A percentile compares a stretch with the other conserved stretches of the same genome.
Evolutionary conservation across 2,888 invertebrate species (phyloP).

Genomic region (Parasteatoda lunata): DNA sequence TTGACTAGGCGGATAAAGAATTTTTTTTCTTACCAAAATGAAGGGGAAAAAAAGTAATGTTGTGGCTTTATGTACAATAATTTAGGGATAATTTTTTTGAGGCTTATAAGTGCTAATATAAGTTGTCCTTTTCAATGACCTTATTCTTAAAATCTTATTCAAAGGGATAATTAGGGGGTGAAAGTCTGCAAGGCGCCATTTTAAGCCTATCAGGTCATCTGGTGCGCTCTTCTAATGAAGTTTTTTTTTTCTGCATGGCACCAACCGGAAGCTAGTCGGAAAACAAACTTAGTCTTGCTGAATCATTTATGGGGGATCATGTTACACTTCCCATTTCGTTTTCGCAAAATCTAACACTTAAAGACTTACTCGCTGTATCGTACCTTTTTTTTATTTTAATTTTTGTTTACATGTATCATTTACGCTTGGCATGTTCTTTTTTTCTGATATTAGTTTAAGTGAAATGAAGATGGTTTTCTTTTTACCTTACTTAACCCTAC

Average conservation of each 20-base stretch:
- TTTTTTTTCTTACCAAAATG: too few species aligned
- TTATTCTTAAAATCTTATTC: conserved; percentile 52
- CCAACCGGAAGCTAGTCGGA: conserved; percentile 37
- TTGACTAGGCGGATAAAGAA: too few species aligned
- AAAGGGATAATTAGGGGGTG: conserved; percentile 58
- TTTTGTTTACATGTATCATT: too few species aligned
- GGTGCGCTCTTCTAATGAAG: conserved; percentile 38
- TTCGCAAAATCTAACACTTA: neutral
- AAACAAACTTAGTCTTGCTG: conserved; percentile 16
- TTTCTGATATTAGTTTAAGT: too few species aligned
- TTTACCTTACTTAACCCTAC: too few species aligned
- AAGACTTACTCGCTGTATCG: neutral
- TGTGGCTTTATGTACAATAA: too few species aligned
- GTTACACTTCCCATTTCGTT: conserved; percentile 26
- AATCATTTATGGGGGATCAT: conserved; percentile 27
- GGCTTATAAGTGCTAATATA: conserved; percentile 54
- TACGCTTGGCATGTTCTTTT: too few species aligned
- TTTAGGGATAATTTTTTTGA: neutral
- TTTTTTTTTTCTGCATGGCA: neutral
- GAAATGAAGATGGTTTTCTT: too few species aligned
- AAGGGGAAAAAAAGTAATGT: too few species aligned
- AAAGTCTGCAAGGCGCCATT: conserved; percentile 48
- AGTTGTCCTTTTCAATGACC: conserved; percentile 48
- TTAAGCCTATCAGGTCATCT: conserved; percentile 49
- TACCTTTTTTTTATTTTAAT: too few species aligned